Conservation (phyloP, 2,797 vertebrate genomes). For the Poeciliopsis presidionis region DNA sequence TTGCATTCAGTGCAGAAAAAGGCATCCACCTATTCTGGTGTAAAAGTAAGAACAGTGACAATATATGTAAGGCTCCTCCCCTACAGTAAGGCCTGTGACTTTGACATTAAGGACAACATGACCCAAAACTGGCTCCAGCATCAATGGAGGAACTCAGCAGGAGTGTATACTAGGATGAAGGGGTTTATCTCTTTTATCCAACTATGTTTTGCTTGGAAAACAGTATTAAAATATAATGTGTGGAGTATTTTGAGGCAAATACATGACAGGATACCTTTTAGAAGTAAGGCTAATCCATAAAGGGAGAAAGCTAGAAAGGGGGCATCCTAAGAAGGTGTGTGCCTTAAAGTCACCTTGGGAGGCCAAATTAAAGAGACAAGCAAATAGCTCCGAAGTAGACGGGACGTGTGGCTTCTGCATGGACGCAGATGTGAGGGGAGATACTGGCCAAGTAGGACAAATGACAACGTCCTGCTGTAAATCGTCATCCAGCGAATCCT, state of each 20-base stretch:
- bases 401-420: conserved; percentile 27
- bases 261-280: conserved; percentile 22
- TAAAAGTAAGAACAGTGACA: background rate
- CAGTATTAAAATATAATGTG: background rate
- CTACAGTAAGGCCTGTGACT: conserved; percentile 61
- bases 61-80: conserved; percentile 23
- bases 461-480: conserved; percentile 65
- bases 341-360: conserved; percentile 83
- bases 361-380: conserved; percentile 72
- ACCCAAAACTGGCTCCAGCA: conserved; percentile 64
- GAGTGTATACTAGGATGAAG: conserved; percentile 31
- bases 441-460: conserved; percentile 56
- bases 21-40: background rate
- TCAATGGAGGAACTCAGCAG: conserved; percentile 50
- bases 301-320: conserved; percentile 43
- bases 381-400: conserved; percentile 61
- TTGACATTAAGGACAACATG: conserved; percentile 71
- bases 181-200: conserved; percentile 40
- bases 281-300: conserved; percentile 39
- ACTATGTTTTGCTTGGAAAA: background rate
- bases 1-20: conserved; percentile 1
- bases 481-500: conserved; percentile 48
- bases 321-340: conserved; percentile 57
- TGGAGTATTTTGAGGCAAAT: conserved; percentile 23
- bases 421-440: conserved; percentile 32